These are phyloP conservation scores for Nibea albiflora DNA, from an alignment of 2,113 vertebrate genomes.

Conservation along the genomic window DNA sequence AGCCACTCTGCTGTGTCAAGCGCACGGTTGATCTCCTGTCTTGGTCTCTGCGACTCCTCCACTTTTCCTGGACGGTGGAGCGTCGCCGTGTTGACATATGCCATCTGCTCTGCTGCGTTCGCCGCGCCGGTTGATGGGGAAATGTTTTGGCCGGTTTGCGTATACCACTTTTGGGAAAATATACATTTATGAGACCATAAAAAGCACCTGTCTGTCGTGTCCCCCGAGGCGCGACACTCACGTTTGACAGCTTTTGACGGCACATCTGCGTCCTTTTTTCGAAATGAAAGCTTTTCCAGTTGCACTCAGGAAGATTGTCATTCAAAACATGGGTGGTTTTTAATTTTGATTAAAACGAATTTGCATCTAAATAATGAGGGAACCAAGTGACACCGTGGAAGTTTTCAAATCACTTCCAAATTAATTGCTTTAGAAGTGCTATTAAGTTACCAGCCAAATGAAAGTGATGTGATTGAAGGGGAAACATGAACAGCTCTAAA, in stretches of 20 bases:
- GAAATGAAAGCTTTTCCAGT: slow-evolving; percentile 40
- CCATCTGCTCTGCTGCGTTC: slow-evolving; percentile 60
- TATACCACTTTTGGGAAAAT: slow-evolving; percentile 51
- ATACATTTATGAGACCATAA: slow-evolving; percentile 54
- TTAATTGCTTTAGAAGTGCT: slow-evolving; percentile 54
- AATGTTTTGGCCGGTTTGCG: slow-evolving; percentile 52
- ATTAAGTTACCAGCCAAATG: slow-evolving; percentile 44
- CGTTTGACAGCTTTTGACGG: slow-evolving; percentile 45
- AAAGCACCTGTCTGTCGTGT: slow-evolving; percentile 57
- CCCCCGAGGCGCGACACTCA: slow-evolving; percentile 45
- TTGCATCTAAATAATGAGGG: slow-evolving; percentile 55
- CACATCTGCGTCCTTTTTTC: slow-evolving; percentile 1
- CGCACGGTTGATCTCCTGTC: slow-evolving; percentile 54
- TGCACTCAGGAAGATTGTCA: slow-evolving; percentile 42
- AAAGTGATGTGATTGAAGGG: slow-evolving; percentile 29
- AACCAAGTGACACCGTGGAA: slow-evolving; percentile 27
- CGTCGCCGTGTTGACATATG: slow-evolving; percentile 62
- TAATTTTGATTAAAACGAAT: slow-evolving; percentile 49
- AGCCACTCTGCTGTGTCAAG: slow-evolving; percentile 69
- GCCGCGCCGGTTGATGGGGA: slow-evolving; percentile 53
- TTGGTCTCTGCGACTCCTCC: slow-evolving; percentile 50
- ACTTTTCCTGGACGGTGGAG: slow-evolving; percentile 67
- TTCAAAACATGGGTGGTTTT: slow-evolving; percentile 38
- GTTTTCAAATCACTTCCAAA: slow-evolving; percentile 50
- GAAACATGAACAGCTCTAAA: slow-evolving; percentile 39